Evolutionary conservation across 2,888 invertebrate genomes (phyloP), one percentile per base, ranked within the genome.

Genomic region (Notodonta ziczac): DNA sequence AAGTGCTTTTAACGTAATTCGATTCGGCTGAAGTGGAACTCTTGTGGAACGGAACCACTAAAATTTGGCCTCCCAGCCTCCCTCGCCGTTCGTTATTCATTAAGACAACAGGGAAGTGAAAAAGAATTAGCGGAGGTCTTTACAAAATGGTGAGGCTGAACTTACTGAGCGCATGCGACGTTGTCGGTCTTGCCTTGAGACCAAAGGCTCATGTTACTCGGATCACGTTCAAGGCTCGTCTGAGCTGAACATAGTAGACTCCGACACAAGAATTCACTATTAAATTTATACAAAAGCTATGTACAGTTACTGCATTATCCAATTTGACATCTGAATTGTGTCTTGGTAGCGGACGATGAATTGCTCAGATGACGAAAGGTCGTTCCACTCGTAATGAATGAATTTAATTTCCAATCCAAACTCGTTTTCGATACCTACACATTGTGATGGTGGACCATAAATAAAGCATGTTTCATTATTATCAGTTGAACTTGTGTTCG

Each of bases 211-310:
- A 81, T 81, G 86, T 93, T 92, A 90, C 93, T 88, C 86, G 80
- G 90, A 91, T 92, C 93, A 91, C 90, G 90, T 93, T 93, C 93
- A 92, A 93, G 93, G 93, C 87, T 85, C 85, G 79, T 79, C 82
- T 72, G 81, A 77, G 77, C 85, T 81, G 82, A 83, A 80, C 16
- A 39, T 16, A 24, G 12, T 81, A 82, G 79, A 83, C 83, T 82
- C 76, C 74, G 72, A 83, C 74, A 78, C 81, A 80, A 81, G 83
- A 85, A 79, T 81, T 79, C 76, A 83, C 80, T 75, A 79, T 79
- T 77, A 76, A 70, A 79, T 78, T 24, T 75, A 76, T 76, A 74
- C 78, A 73, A 73, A 78, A 79, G 76, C 72, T 64, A 59, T 69
- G 66, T 69, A 82, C 82, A 78, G 76, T 81, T 82, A 80, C 62